These are phyloP conservation scores for Machimus atricapillus DNA, from an alignment of 2,888 invertebrate genomes.

Conservation along the genomic window DNA sequence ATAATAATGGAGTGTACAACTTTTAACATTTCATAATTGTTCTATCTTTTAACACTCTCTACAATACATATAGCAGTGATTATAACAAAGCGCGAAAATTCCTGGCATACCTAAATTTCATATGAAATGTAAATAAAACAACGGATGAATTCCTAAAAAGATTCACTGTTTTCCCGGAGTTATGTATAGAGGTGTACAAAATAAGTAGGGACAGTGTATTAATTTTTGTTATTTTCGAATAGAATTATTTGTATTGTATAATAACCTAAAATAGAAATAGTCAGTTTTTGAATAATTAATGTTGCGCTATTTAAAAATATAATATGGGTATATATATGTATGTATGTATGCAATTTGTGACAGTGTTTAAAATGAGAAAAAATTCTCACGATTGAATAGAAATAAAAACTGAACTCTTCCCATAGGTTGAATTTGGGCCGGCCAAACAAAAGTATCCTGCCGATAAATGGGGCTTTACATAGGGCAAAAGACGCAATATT, in stretches of 20 bases:
- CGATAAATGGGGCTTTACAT: neutral
- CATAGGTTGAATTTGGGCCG: neutral
- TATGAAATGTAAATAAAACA: no score
- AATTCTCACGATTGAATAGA: neutral
- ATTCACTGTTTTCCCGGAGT: no score
- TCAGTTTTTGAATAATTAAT: neutral
- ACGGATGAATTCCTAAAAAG: no score
- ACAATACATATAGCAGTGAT: no score
- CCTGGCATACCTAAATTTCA: no score
- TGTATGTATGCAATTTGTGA: neutral
- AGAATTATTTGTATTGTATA: neutral
- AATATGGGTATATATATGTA: neutral
- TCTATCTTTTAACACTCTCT: no score
- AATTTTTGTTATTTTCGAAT: neutral
- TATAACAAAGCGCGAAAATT: no score
- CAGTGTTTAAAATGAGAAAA: neutral
- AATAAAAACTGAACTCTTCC: neutral
- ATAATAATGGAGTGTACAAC: no score
- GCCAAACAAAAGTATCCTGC: neutral
- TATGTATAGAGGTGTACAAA: no score
- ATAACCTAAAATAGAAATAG: no score
- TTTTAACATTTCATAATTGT: no score
- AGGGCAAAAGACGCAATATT: neutral
- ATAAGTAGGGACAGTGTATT: no score
- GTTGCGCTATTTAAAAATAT: neutral